Percentiles rank a stretch among this genome's conserved stretches.
Evolutionary conservation across 2,113 vertebrate species (phyloP).

Genomic region (Megaleporinus macrocephalus): DNA sequence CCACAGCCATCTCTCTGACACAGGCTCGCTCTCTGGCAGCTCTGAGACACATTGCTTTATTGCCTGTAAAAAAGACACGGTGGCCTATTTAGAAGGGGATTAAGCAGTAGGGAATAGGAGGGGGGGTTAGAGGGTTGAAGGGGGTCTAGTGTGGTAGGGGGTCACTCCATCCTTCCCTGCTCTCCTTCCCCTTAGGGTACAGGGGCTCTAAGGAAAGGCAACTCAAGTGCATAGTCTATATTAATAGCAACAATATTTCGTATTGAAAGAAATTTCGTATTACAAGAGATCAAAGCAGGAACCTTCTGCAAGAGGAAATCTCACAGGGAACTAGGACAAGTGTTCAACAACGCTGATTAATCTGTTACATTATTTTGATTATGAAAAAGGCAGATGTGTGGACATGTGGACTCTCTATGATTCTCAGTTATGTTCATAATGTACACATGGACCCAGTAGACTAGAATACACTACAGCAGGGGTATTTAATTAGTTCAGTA

Average conservation of each 20-base stretch:
- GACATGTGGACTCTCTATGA: too few species aligned
- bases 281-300: too few species aligned
- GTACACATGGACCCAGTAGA: too few species aligned
- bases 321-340: too few species aligned
- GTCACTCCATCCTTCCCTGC: conserved; percentile 15
- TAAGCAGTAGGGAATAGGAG: conserved; percentile 67
- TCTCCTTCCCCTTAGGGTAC: conserved; percentile 41
- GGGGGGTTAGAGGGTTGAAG: conserved; percentile 55
- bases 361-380: too few species aligned
- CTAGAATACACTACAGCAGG: too few species aligned
- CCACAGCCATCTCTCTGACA: neutral
- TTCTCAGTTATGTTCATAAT: too few species aligned
- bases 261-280: neutral
- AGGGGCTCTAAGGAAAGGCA: neutral
- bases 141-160: conserved; percentile 38
- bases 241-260: neutral
- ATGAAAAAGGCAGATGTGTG: too few species aligned
- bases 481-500: too few species aligned
- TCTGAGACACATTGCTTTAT: conserved; percentile 71
- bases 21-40: conserved; percentile 42
- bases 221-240: neutral
- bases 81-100: conserved; percentile 78
- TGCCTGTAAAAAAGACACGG: conserved; percentile 76
- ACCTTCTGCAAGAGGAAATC: too few species aligned
- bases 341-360: too few species aligned